Percentiles rank a stretch among this genome's conserved stretches.
These are phyloP conservation scores for Sepiola atlantica DNA, from an alignment of 2,888 invertebrate species.

Conservation along the genomic window DNA sequence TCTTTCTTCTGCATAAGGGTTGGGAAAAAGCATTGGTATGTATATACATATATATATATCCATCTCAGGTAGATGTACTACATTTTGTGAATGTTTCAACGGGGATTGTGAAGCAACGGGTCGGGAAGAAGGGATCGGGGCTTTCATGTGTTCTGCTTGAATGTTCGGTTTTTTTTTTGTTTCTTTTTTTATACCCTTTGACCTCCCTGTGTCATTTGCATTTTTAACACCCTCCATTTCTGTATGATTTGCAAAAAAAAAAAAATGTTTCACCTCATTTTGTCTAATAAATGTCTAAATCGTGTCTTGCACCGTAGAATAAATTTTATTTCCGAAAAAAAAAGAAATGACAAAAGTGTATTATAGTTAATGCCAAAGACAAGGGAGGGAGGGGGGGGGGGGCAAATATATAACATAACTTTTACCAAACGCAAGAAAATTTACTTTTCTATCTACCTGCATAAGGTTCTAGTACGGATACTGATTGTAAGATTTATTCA, in stretches of 20 bases:
- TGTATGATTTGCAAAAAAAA: not conserved
- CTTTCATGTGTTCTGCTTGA: not conserved
- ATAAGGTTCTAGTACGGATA: no score
- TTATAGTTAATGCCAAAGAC: no score
- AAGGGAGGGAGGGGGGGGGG: no score
- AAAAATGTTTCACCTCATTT: not conserved
- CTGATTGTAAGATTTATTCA: no score
- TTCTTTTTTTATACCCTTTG: not conserved
- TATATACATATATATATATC: not conserved
- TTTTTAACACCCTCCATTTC: not conserved
- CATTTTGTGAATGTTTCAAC: not conserved
- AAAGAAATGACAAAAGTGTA: no score
- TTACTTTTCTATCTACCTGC: no score
- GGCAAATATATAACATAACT: no score
- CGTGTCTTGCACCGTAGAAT: not conserved
- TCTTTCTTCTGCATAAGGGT: not conserved
- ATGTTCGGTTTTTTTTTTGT: not conserved
- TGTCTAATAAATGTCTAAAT: not conserved
- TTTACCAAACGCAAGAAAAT: no score
- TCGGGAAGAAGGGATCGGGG: not conserved
- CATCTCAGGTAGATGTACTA: not conserved
- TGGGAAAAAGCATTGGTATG: conserved; percentile 22
- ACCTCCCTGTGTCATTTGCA: not conserved
- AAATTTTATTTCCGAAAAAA: not conserved
- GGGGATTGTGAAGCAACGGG: not conserved